These are phyloP conservation scores for Leptopilina syphax DNA, from an alignment of 2,888 invertebrate species.

Conservation along the genomic window DNA sequence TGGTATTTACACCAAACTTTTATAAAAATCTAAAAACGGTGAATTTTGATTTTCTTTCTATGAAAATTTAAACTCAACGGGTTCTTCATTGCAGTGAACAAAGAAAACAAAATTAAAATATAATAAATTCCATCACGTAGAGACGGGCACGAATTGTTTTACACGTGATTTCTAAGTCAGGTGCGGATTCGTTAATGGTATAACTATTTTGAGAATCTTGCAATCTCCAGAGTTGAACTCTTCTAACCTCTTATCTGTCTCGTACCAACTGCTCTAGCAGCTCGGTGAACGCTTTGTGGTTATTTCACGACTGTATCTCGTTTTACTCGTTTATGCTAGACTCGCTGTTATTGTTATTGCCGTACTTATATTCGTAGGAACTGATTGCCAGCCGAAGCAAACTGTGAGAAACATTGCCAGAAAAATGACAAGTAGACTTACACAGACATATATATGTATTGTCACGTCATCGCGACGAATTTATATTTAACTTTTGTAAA, in stretches of 20 bases:
- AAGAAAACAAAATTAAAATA: background rate
- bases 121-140: constrained; percentile 2
- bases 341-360: constrained; percentile 65
- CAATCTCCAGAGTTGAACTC: constrained; percentile 65
- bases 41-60: no score
- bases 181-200: constrained; percentile 65
- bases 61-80: no score
- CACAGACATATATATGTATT: constrained; percentile 29
- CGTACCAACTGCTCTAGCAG: constrained; percentile 57
- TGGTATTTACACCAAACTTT: no score
- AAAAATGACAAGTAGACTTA: constrained; percentile 51
- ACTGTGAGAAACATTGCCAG: constrained; percentile 59
- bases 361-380: constrained; percentile 47
- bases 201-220: constrained; percentile 70
- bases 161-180: constrained; percentile 51
- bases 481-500: no score
- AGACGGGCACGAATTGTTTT: constrained; percentile 52
- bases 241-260: constrained; percentile 67
- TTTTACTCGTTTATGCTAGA: constrained; percentile 38
- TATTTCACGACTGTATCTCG: constrained; percentile 44
- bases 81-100: background rate
- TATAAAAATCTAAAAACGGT: no score
- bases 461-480: constrained; percentile 52
- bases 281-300: constrained; percentile 50
- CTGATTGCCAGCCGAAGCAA: constrained; percentile 53